Conservation (phyloP, 2,113 vertebrate species). For the Aldabrachelys gigantea region DNA sequence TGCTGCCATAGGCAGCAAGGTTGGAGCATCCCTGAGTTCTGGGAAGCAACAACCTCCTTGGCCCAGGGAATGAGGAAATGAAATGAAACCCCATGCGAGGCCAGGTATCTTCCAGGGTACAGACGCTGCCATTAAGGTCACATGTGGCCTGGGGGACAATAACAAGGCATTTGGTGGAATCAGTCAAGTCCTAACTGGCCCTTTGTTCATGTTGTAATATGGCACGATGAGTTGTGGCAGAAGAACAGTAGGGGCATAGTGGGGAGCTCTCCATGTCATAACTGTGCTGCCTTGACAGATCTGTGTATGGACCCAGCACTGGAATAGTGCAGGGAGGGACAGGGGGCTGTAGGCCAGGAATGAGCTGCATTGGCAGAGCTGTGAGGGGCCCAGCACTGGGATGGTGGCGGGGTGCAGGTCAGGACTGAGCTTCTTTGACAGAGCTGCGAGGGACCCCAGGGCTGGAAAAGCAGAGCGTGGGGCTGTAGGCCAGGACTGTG, state of each 20-base stretch:
- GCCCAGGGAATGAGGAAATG: not conserved
- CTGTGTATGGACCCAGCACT: too few relatives aligned
- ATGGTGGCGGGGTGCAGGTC: too few relatives aligned
- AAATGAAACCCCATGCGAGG: not conserved
- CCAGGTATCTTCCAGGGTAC: not conserved
- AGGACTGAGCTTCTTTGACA: too few relatives aligned
- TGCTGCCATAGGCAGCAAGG: not conserved
- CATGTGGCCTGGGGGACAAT: not conserved
- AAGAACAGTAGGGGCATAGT: not conserved
- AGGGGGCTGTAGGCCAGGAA: too few relatives aligned
- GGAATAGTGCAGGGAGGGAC: too few relatives aligned
- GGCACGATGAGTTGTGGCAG: not conserved
- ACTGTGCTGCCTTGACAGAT: too few relatives aligned
- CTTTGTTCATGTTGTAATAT: not conserved
- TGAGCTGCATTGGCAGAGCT: too few relatives aligned
- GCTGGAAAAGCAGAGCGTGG: too few relatives aligned
- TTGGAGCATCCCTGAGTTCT: not conserved
- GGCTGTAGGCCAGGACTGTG: not conserved
- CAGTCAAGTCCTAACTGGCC: not conserved
- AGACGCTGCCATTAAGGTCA: not conserved
- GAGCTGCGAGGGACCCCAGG: too few relatives aligned
- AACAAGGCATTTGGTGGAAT: not conserved
- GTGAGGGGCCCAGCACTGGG: too few relatives aligned
- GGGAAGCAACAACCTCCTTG: fast-evolving
- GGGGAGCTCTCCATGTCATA: not conserved